Evolutionary conservation across 1,140 invertebrate genomes (phyloP), one percentile per base, ranked within the genome.

Genomic region (Papilio aristodemus): DNA sequence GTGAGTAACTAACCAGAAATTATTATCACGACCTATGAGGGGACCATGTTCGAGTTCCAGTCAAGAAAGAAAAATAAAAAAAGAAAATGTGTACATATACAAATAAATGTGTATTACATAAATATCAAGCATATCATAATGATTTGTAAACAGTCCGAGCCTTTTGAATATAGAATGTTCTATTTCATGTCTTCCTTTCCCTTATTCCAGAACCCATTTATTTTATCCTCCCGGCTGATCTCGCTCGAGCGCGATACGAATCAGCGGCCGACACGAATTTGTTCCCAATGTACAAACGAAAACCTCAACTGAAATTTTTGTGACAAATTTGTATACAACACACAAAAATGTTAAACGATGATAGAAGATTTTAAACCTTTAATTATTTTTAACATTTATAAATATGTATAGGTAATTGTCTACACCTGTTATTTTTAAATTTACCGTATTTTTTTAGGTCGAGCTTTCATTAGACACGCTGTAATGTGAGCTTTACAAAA

Each of bases 401-500:
- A n/a, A n/a, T n/a, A n/a, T n/a, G n/a, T n/a, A n/a, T n/a, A n/a
- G n/a, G n/a, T n/a, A n/a, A n/a, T n/a, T n/a, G n/a, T n/a, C n/a
- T 32, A 32, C 6, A 32, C 27, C 27, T 22, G 46, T 0, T 22
- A 22, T 54, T 54, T 22, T 8, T 19, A 19, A 50, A 17, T 50
- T 19, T 19, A 6, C 6, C 27, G 27, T 50, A 19, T 50, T 50
- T 22, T 19, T 54, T 25, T 19, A 54, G 19, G 46, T 22, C 19
- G 19, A 22, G 9, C 46, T 54, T 54, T 54, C 46, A 54, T 54
- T 54, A 54, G 46, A 54, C 17, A 54, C 9, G 8, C 19, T 17
- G 46, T 54, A 54, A 54, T 22, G 46, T 54, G 46, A 54, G 46
- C 10, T 46, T 19, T 46, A 46, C 46, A 54, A 54, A 54, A 54